Evolutionary conservation across 2,113 vertebrate species (phyloP).

Genomic region (Gambusia affinis): DNA sequence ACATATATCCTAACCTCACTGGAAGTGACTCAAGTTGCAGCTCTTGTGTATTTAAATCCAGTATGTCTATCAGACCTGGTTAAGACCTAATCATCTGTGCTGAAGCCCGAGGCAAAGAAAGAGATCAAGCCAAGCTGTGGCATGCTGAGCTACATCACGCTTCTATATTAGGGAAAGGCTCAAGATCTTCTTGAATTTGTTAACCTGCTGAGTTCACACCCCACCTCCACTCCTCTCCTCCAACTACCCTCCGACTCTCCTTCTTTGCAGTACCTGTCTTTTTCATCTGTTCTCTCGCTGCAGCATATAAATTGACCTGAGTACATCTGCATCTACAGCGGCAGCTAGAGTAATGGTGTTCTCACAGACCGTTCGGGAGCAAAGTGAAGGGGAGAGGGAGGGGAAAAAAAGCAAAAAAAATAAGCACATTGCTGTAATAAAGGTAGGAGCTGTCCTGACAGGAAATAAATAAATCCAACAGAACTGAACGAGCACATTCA

Average conservation of each 20-base stretch:
- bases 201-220: conserved; percentile 24
- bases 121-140: conserved; percentile 34
- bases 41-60: conserved; percentile 22
- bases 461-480: conserved; percentile 69
- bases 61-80: conserved; percentile 38
- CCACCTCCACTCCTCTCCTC: conserved; percentile 18
- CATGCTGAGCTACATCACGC: conserved; percentile 23
- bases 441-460: conserved; percentile 49
- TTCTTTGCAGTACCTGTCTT: conserved; percentile 14
- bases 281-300: conserved; percentile 23
- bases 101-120: conserved; percentile 40
- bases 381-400: conserved; percentile 19
- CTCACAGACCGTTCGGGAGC: conserved; percentile 36
- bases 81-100: conserved; percentile 51
- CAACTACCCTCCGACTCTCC: not conserved
- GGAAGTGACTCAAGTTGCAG: conserved; percentile 24
- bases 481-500: conserved; percentile 49
- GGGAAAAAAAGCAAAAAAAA: conserved; percentile 32
- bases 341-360: conserved; percentile 57
- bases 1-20: conserved; percentile 21
- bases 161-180: conserved; percentile 43
- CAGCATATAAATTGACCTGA: conserved; percentile 59
- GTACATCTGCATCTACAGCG: conserved; percentile 58
- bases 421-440: conserved; percentile 69
- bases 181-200: conserved; percentile 40